Conservation (phyloP, 2,797 vertebrate species). For the Acanthopagrus latus region DNA sequence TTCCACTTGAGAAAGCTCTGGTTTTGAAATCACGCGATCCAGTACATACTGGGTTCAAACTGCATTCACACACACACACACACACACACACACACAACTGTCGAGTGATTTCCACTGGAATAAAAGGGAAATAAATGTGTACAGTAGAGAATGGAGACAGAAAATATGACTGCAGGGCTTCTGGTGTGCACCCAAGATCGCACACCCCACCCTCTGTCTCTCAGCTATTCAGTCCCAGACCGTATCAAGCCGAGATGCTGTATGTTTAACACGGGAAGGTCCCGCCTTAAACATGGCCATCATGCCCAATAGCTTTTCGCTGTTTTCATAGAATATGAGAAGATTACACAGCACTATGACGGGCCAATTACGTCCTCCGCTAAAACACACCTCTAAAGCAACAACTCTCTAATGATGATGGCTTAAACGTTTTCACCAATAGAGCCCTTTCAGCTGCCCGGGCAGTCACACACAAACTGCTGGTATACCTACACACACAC, state of each 20-base stretch:
- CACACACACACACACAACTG: conserved; percentile 20
- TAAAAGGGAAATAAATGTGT: conserved; percentile 48
- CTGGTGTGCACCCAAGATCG: conserved; percentile 44
- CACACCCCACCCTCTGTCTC: conserved; percentile 26
- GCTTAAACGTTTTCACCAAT: conserved; percentile 91
- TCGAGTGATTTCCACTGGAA: conserved; percentile 26
- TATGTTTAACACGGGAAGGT: conserved; percentile 82
- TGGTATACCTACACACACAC: conserved; percentile 43
- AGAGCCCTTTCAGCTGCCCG: conserved; percentile 80
- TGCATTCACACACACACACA: conserved; percentile 23
- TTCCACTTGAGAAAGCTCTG: conserved; percentile 74
- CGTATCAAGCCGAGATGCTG: conserved; percentile 51
- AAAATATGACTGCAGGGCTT: conserved; percentile 47
- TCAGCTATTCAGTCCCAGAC: conserved; percentile 19
- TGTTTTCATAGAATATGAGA: conserved; percentile 85
- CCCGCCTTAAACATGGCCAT: conserved; percentile 77
- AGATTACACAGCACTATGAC: conserved; percentile 86
- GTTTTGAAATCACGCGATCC: conserved; percentile 69
- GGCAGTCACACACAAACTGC: conserved; percentile 61
- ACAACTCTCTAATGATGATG: conserved; percentile 89
- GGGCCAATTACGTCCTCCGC: conserved; percentile 90
- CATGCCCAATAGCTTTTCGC: conserved; percentile 73
- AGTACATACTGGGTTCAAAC: conserved; percentile 42
- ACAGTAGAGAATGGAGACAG: conserved; percentile 35
- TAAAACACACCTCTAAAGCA: conserved; percentile 91